These are phyloP conservation scores for Chrysolina americana DNA, from an alignment of 2,888 invertebrate species.

Conservation along the genomic window DNA sequence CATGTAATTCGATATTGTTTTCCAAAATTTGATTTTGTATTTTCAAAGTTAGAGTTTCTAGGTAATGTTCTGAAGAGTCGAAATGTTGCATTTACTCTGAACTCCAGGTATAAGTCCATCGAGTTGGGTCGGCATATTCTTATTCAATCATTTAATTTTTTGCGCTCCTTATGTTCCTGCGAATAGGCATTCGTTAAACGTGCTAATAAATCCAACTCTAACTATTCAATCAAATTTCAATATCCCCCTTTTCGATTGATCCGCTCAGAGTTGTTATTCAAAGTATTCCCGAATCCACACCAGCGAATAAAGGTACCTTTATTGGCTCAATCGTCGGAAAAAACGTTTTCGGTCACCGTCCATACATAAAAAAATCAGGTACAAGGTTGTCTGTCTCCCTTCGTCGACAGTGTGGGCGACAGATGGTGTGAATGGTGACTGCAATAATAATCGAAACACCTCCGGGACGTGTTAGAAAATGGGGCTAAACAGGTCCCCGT, in stretches of 20 bases:
- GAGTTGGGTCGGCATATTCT: too few species aligned
- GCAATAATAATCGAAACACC: conserved; percentile 67
- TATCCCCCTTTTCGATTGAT: not conserved
- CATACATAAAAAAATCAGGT: conserved; percentile 50
- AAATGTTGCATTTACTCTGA: too few species aligned
- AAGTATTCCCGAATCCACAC: conserved; percentile 1
- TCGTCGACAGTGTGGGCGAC: conserved; percentile 61
- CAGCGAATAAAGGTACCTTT: conserved; percentile 1
- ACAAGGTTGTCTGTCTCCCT: conserved; percentile 33
- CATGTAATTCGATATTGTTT: too few species aligned
- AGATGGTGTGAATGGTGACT: conserved; percentile 65
- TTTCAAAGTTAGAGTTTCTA: too few species aligned
- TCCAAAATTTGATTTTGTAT: too few species aligned
- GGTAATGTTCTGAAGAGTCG: too few species aligned
- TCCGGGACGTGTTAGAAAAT: conserved; percentile 65
- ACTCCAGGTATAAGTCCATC: too few species aligned
- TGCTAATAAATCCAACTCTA: not conserved
- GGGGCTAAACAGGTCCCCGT: conserved; percentile 58
- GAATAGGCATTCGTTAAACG: not conserved
- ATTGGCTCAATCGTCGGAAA: conserved; percentile 18
- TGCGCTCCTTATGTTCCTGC: too few species aligned
- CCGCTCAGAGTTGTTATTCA: conserved; percentile 1
- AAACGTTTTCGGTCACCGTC: conserved; percentile 23
- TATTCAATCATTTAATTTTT: too few species aligned
- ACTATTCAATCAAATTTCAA: not conserved